phyloP scores from a whole-genome alignment of 64 coral and sea anemone species.

The Orbicella faveolata region DNA sequence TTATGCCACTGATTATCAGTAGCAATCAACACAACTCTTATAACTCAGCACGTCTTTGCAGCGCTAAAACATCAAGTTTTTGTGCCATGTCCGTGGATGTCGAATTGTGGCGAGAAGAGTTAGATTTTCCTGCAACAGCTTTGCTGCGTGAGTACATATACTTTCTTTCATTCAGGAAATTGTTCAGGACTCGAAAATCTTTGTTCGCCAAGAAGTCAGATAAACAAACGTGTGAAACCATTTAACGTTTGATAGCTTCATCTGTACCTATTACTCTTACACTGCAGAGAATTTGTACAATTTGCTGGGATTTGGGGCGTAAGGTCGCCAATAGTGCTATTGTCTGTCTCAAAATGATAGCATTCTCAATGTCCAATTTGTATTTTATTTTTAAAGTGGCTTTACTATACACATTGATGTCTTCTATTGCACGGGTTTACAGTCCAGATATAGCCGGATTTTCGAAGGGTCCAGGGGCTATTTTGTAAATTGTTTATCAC shows the following conservation, averaged over 20 bases:
- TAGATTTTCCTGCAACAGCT: not conserved
- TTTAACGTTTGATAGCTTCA: not conserved
- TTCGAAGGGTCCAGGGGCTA: too few relatives aligned
- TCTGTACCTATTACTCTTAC: not conserved
- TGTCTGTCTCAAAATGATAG: too few relatives aligned
- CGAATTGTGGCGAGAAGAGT: not conserved
- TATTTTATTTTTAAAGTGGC: too few relatives aligned
- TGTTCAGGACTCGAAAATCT: not conserved
- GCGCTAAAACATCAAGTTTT: not conserved
- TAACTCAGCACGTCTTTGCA: not conserved
- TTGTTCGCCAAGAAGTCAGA: not conserved
- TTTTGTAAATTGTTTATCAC: too few relatives aligned
- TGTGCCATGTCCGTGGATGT: too few relatives aligned
- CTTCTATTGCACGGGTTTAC: too few relatives aligned
- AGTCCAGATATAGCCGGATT: too few relatives aligned
- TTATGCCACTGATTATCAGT: not conserved
- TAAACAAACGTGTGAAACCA: not conserved
- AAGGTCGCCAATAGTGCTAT: too few relatives aligned
- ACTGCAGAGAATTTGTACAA: not conserved
- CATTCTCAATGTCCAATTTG: too few relatives aligned
- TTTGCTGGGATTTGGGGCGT: too few relatives aligned
- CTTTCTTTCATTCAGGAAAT: not conserved
- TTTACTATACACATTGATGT: too few relatives aligned
- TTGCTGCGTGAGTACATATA: not conserved
- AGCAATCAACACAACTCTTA: not conserved